Base-by-base conservation (phyloP, 2,113 vertebrate species). In the Sceloporus tristichus region DNA sequence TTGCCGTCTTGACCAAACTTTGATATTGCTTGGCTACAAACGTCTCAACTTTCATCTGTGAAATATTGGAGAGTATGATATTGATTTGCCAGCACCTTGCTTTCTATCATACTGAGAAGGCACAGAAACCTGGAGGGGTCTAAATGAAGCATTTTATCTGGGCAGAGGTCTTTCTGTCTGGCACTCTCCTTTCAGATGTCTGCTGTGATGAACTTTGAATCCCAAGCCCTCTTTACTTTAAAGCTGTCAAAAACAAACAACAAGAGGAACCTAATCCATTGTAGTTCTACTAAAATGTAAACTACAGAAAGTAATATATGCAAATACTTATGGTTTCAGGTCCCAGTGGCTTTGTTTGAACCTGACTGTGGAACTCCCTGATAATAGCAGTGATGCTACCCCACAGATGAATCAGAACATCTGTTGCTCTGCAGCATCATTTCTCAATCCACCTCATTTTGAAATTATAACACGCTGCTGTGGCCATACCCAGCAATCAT, bases 381-480 rank as follows among this genome's bases (percentile, higher is more conserved):
- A 59, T 80, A 79, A 53, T 90, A 84, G 86, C 77, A 82, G 21
- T 86, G 84, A 84, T 88, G 70, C 93, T 94, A 86, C 92, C 92
- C 86, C 93, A 93, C 86, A 89, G 68, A 92, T 92, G 62, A 83
- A 62, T 78, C 79, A 82, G 87, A 91, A n/a, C 66, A 78, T 54
- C 59, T 68, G 11, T 77, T 77, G 87, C 23, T 83, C 25, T 78
- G 65, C 74, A 77, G 34, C 16, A 84, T 68, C 74, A 70, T 88
- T 88, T 84, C 85, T 40, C 62, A 88, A 84, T 78, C 87, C 74
- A 88, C 21, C 68, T 59, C 81, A 84, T 54, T 81, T 84, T 83
- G n/a, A 93, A 93, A 95, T 94, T 94, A 93, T 92, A 93, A 90
- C 73, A 87, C 18, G 29, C 66, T 92, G 91, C 90, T 92, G 91